phyloP scores from a whole-genome alignment of 1,140 invertebrate species.

The Ectropis grisescens region DNA sequence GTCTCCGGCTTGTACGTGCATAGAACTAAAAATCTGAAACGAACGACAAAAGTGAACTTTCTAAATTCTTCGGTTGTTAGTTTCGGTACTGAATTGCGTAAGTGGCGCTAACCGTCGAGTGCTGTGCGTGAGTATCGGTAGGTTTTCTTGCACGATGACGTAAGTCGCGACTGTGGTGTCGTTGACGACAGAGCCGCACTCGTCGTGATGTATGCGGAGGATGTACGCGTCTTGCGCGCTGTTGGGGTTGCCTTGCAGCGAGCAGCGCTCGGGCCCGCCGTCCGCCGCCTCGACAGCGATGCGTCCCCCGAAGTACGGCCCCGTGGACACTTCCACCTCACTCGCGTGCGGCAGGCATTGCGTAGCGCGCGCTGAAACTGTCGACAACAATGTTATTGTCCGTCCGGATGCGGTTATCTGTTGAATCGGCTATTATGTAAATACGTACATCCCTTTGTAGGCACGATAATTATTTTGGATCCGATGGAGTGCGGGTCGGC shows the following conservation, averaged over 20 bases:
- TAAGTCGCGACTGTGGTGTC: conserved; percentile 81
- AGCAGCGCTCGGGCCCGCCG: conserved; percentile 72
- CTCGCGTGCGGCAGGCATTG: conserved; percentile 81
- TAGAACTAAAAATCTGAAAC: conserved; percentile 79
- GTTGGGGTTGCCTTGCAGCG: conserved; percentile 73
- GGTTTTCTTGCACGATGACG: conserved; percentile 84
- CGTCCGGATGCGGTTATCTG: too few relatives aligned
- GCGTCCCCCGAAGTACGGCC: conserved; percentile 81
- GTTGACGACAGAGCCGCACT: conserved; percentile 82
- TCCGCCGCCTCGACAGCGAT: conserved; percentile 80
- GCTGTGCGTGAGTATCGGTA: conserved; percentile 85
- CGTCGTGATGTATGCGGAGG: conserved; percentile 79
- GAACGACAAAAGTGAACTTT: conserved; percentile 12
- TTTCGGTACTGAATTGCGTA: neutral
- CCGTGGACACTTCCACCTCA: conserved; percentile 84
- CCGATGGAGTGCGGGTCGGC: conserved; percentile 56
- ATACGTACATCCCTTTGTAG: conserved; percentile 85
- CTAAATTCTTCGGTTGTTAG: neutral
- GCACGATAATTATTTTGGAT: conserved; percentile 74
- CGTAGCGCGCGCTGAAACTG: conserved; percentile 83
- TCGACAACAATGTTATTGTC: too few relatives aligned
- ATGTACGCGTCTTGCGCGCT: conserved; percentile 79
- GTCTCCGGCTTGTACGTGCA: conserved; percentile 86
- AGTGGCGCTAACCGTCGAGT: conserved; percentile 73
- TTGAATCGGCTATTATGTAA: too few relatives aligned